Conservation (phyloP, 2,888 invertebrate genomes). For the Autographa pulchrina region DNA sequence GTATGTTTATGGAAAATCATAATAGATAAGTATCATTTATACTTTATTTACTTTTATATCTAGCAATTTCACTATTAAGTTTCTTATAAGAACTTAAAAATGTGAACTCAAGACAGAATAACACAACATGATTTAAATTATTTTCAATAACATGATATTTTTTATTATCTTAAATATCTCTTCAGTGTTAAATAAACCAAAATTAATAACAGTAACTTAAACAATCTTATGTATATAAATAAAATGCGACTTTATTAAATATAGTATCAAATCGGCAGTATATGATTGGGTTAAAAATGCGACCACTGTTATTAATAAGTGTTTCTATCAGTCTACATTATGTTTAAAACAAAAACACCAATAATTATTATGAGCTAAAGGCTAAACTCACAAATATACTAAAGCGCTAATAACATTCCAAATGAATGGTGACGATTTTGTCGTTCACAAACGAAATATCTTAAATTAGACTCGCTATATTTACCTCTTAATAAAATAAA, state of each 20-base stretch:
- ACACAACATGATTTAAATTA: background rate
- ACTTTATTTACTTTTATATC: conserved; percentile 52
- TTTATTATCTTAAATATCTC: background rate
- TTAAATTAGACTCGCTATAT: no score
- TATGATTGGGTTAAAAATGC: conserved; percentile 15
- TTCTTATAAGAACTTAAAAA: conserved; percentile 40
- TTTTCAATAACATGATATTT: background rate
- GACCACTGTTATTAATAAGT: background rate
- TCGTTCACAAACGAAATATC: background rate
- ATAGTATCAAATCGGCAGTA: conserved; percentile 17
- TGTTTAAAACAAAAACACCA: background rate
- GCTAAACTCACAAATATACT: conserved; percentile 23
- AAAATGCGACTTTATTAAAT: background rate
- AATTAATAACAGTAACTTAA: background rate
- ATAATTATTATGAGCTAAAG: conserved; percentile 8
- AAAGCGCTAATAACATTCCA: conserved; percentile 32
- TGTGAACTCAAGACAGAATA: background rate
- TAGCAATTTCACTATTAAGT: conserved; percentile 50
- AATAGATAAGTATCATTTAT: background rate
- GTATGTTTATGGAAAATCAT: background rate
- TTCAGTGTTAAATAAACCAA: background rate
- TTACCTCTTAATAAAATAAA: no score
- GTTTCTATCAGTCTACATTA: background rate
- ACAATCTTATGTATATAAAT: background rate
- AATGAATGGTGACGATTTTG: background rate